Percentiles rank a stretch among this genome's conserved stretches.
Evolutionary conservation across 2,113 vertebrate species (phyloP).

Genomic region (Xerus inauris): DNA sequence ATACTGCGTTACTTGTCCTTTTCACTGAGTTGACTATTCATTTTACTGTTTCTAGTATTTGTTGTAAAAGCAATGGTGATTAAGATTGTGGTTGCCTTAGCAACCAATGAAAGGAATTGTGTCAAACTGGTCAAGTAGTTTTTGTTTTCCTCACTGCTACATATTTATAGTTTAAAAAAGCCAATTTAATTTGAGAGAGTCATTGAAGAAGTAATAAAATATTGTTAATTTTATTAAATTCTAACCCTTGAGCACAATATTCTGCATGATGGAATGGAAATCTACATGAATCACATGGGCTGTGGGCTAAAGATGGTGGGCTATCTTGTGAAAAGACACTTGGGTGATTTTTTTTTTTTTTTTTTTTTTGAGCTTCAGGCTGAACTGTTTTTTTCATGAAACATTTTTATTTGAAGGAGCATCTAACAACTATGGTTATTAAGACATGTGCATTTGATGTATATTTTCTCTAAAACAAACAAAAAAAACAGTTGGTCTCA

Average conservation of each 20-base stretch:
- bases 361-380: background rate
- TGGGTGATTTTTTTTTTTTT: background rate
- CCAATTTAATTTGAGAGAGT: background rate
- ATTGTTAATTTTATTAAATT: conserved; percentile 43
- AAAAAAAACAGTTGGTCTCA: background rate
- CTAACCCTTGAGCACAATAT: background rate
- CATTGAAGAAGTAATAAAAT: conserved; percentile 4
- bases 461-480: conserved; percentile 46
- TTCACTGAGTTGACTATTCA: background rate
- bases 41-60: background rate
- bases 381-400: background rate
- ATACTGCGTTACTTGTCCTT: background rate
- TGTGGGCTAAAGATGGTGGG: fast-evolving
- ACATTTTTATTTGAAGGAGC: background rate
- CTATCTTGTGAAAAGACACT: background rate
- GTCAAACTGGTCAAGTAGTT: background rate
- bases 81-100: background rate
- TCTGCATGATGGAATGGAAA: background rate
- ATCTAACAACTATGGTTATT: background rate
- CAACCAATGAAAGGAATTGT: background rate
- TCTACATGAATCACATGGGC: background rate
- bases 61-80: background rate
- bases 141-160: background rate
- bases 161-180: background rate
- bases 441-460: background rate